Evolutionary conservation across 1,140 invertebrate species (phyloP).

Genomic region (Eriocheir sinensis): DNA sequence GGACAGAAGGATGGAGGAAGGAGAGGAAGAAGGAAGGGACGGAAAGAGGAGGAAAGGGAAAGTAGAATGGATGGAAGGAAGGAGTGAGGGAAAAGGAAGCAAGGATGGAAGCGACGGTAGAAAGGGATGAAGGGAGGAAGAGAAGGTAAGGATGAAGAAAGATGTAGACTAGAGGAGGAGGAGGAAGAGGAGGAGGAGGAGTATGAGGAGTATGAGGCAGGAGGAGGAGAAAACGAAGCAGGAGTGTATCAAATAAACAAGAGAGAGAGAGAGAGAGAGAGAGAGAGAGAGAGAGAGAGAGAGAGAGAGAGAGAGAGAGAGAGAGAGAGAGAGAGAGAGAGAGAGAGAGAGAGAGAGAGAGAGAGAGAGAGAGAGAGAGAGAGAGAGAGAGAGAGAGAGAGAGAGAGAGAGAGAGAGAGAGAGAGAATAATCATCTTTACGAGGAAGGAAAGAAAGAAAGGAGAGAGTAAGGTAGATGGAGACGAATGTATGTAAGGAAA

Average conservation of each 20-base stretch:
- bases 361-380: slow-evolving; percentile 29
- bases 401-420: background rate
- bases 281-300: background rate
- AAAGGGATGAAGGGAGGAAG: too few relatives aligned
- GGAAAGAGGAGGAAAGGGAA: too few relatives aligned
- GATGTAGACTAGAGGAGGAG: too few relatives aligned
- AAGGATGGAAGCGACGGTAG: too few relatives aligned
- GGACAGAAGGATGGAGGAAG: too few relatives aligned
- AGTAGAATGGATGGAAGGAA: too few relatives aligned
- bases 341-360: slow-evolving; percentile 45
- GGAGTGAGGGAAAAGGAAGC: too few relatives aligned
- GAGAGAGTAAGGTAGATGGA: background rate
- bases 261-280: background rate
- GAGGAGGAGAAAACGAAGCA: background rate
- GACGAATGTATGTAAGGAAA: background rate
- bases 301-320: background rate
- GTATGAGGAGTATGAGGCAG: too few relatives aligned
- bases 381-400: background rate
- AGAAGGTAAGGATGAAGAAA: too few relatives aligned
- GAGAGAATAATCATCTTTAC: background rate
- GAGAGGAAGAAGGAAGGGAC: too few relatives aligned
- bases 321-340: slow-evolving; percentile 51
- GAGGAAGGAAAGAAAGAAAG: background rate
- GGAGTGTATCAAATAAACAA: background rate
- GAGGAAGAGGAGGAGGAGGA: too few relatives aligned